Evolutionary conservation across 2,888 invertebrate species (phyloP).

Genomic region (Tipula lateralis): DNA sequence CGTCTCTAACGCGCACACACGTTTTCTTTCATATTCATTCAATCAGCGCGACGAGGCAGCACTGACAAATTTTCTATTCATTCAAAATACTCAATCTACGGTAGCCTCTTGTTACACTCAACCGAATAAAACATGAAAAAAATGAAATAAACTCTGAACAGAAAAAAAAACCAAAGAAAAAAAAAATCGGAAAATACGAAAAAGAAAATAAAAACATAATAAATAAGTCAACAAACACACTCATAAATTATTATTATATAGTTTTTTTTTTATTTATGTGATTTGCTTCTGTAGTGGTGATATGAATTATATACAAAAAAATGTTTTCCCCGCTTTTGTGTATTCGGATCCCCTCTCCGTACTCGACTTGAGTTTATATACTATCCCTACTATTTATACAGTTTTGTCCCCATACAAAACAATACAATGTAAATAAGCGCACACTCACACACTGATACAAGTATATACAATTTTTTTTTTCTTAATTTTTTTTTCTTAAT

Average conservation of each 20-base stretch:
- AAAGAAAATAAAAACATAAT: constrained; percentile 4
- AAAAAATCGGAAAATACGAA: neutral
- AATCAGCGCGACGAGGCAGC: constrained; percentile 19
- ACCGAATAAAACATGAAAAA: neutral
- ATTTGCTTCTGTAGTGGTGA: neutral
- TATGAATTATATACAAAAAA: neutral
- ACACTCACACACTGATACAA: neutral
- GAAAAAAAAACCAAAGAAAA: neutral
- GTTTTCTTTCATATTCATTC: constrained; percentile 9
- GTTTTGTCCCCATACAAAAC: no score
- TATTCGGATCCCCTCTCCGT: neutral
- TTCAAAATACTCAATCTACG: constrained; percentile 16
- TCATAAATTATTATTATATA: constrained; percentile 1
- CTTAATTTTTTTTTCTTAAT: neutral
- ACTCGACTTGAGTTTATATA: neutral
- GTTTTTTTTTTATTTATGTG: neutral
- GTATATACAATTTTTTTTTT: neutral
- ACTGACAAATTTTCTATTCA: constrained; percentile 24
- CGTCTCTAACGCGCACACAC: constrained; percentile 19
- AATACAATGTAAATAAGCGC: neutral
- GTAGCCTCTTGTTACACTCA: constrained; percentile 19
- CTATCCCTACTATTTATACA: neutral
- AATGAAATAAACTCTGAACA: neutral
- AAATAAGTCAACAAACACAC: constrained; percentile 6
- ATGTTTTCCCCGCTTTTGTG: neutral